Evolutionary conservation across 35 echinoderm and acorn worm genomes (phyloP).

Genomic region (Stichopus chloronotus): DNA sequence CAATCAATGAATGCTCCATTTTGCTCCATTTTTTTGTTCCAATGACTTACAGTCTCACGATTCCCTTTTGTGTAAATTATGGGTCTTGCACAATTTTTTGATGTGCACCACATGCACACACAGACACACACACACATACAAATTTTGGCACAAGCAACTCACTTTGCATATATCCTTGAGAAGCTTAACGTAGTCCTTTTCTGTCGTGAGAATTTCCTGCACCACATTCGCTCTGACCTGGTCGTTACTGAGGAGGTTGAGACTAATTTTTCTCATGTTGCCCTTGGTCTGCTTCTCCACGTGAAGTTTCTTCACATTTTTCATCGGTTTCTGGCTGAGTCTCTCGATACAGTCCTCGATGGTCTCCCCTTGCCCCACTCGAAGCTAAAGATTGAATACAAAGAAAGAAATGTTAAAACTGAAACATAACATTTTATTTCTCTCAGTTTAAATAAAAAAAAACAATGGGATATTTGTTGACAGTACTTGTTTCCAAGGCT

Average conservation of each 20-base stretch:
- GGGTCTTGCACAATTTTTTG: too few species aligned
- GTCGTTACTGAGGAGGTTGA: constrained; percentile 94
- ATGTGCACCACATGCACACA: too few species aligned
- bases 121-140: too few species aligned
- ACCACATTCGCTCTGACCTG: constrained; percentile 95
- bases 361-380: constrained; percentile 91
- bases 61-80: too few species aligned
- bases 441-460: too few species aligned
- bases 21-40: too few species aligned
- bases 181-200: constrained; percentile 88
- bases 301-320: constrained; percentile 10
- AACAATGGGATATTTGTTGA: too few species aligned
- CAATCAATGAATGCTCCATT: too few species aligned
- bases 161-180: constrained; percentile 89
- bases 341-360: constrained; percentile 90
- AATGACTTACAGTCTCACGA: too few species aligned
- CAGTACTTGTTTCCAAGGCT: too few species aligned
- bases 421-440: neutral
- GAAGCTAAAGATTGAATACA: constrained; percentile 57
- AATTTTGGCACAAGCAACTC: neutral
- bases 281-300: neutral
- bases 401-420: constrained; percentile 13
- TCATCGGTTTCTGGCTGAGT: constrained; percentile 53
- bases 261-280: constrained; percentile 74
- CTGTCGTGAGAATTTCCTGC: constrained; percentile 90